Conservation (phyloP, 64 coral and sea anemone genomes). For the Pachyseris speciosa region DNA sequence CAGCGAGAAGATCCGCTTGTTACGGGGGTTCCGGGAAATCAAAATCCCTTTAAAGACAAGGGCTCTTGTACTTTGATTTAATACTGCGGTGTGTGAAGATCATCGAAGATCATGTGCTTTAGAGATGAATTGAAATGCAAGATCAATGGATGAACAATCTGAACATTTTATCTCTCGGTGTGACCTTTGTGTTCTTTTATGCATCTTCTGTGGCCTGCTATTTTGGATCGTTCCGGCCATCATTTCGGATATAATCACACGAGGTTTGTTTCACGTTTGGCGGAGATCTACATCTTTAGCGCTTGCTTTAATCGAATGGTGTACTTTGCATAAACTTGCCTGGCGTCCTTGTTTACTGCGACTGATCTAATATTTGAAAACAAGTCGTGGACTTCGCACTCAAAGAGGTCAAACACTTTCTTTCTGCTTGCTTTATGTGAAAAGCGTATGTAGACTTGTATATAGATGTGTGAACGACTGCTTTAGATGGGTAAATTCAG, state of each 20-base stretch:
- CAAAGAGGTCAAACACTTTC: not conserved
- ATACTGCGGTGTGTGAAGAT: not conserved
- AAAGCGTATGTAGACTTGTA: not conserved
- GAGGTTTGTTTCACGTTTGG: not conserved
- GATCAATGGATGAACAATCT: not conserved
- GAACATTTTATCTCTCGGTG: not conserved
- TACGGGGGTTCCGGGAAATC: conserved; percentile 3
- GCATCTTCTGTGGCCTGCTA: not conserved
- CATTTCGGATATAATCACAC: conserved; percentile 1
- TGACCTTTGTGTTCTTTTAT: not conserved
- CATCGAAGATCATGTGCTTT: not conserved
- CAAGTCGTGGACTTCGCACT: not conserved
- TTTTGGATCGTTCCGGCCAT: not conserved
- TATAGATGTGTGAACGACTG: not conserved
- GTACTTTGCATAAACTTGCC: no score
- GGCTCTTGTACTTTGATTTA: conserved; percentile 38
- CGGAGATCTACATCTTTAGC: no score
- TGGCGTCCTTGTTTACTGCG: not conserved
- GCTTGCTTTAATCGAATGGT: no score
- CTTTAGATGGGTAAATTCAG: not conserved
- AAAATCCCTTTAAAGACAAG: conserved; percentile 51
- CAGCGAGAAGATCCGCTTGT: conserved; percentile 41
- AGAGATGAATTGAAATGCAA: conserved; percentile 5
- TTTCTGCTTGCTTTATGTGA: not conserved
- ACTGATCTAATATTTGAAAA: not conserved